Evolutionary conservation across 1,140 invertebrate species (phyloP), one percentile per base, ranked within the genome.

Genomic region (Drosophila tani): DNA sequence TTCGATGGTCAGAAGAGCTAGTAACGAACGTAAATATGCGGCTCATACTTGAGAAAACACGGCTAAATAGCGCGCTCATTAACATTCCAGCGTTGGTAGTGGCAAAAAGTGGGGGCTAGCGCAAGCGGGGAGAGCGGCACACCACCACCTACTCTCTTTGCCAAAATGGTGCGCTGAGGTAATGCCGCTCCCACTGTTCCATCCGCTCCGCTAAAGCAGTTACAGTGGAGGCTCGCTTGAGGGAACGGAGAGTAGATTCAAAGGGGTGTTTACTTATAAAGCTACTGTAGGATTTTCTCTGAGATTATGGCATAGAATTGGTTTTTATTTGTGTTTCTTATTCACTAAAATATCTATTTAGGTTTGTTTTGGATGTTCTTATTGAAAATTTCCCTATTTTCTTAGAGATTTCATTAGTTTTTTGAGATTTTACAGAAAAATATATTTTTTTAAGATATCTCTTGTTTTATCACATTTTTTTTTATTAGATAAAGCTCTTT

Each of bases 141-240:
- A 27, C 15, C 21, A 38, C 79, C 85, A 80, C 85, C 85, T 91
- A 90, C 85, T 91, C 85, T 90, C 85, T 85, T 88, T 82, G 85
- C 86, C 86, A 91, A 90, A 90, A 91, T 90, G 82, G 85, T 85
- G 79, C 67, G 83, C 83, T 86, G 83, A 86, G 83, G 86, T 90
- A 90, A 90, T 78, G 79, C 79, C 68, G 69, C 67, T 71, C 67
- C 46, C 65, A 51, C 71, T 47, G 49, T 38, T 53, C 73, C 82
- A 49, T 53, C 40, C 75, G 75, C 47, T 46, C 41, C 50, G 35
- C 14, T 12, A 24, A n/a, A 56, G 53, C 53, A 40, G 35, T 40
- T 40, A 56, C 53, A 56, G 53, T 56, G 14, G 14, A 11, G 6
- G 53, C 19, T 21, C 35, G 35, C 1, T 40, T 4, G 35, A 56